These are phyloP conservation scores for Cydia strobilella DNA, from an alignment of 1,140 invertebrate species.

Conservation along the genomic window DNA sequence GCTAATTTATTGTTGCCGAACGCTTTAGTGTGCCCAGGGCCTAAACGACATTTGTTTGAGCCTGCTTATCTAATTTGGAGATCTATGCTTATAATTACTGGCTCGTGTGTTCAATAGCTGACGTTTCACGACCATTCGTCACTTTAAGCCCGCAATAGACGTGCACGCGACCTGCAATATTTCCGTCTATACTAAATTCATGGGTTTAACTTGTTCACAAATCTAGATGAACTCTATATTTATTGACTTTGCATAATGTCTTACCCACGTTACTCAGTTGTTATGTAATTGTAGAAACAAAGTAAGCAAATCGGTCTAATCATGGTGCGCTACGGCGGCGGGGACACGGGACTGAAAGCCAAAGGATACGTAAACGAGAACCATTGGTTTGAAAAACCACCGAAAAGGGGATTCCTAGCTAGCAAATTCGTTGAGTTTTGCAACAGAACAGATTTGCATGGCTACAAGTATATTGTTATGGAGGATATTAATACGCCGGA, in stretches of 20 bases:
- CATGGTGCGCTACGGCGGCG: constrained; percentile 39
- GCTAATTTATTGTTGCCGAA: neutral
- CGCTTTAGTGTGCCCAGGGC: neutral
- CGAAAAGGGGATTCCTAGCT: constrained; percentile 39
- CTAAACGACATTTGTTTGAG: constrained; percentile 15
- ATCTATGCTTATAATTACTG: constrained; percentile 57
- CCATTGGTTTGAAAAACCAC: constrained; percentile 34
- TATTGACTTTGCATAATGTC: neutral
- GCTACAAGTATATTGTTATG: constrained; percentile 72
- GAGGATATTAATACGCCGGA: constrained; percentile 61
- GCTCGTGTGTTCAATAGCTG: constrained; percentile 37
- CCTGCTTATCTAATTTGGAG: constrained; percentile 38
- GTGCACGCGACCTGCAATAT: constrained; percentile 33
- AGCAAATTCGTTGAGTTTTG: constrained; percentile 64
- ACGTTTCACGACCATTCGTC: constrained; percentile 46
- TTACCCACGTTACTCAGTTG: neutral
- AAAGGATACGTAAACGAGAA: constrained; percentile 19
- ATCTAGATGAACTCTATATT: neutral
- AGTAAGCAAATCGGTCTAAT: constrained; percentile 4
- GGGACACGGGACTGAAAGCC: neutral
- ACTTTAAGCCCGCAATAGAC: constrained; percentile 33
- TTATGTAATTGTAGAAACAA: neutral
- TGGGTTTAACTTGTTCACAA: neutral
- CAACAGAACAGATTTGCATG: constrained; percentile 67
- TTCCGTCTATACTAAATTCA: constrained; percentile 16